These are phyloP conservation scores for Copidosoma aretas DNA, from an alignment of 2,888 invertebrate species.

Conservation along the genomic window DNA sequence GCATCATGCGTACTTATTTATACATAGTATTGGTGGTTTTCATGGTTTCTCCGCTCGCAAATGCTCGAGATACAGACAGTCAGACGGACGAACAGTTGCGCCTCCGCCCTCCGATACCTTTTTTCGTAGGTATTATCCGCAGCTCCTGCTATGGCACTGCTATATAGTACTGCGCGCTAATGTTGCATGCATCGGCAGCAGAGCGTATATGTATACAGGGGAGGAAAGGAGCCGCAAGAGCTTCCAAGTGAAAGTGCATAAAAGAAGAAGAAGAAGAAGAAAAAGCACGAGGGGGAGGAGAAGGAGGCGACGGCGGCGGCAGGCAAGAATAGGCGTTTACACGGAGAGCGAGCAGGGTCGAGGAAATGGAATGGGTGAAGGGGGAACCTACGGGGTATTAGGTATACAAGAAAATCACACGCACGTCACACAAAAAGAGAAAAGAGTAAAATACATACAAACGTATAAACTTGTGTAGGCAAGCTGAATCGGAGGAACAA, in stretches of 20 bases:
- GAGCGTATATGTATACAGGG: background rate
- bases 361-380: background rate
- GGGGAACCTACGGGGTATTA: conserved; percentile 7
- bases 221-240: background rate
- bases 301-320: background rate
- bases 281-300: conserved; percentile 6
- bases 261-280: background rate
- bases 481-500: background rate
- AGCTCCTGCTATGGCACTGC: background rate
- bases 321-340: too few relatives aligned
- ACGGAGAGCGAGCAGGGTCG: background rate
- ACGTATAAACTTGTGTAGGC: too few relatives aligned
- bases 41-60: background rate
- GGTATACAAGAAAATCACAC: conserved; percentile 6
- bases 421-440: conserved; percentile 27
- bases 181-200: background rate
- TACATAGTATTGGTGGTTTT: too few relatives aligned
- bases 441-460: background rate
- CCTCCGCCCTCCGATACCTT: too few relatives aligned
- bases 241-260: background rate
- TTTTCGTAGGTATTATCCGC: too few relatives aligned
- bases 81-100: too few relatives aligned
- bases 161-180: background rate
- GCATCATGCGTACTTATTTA: too few relatives aligned
- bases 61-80: background rate